Evolutionary conservation across 1,140 invertebrate genomes (phyloP), one percentile per base, ranked within the genome.

Genomic region (Plutomurus gul): DNA sequence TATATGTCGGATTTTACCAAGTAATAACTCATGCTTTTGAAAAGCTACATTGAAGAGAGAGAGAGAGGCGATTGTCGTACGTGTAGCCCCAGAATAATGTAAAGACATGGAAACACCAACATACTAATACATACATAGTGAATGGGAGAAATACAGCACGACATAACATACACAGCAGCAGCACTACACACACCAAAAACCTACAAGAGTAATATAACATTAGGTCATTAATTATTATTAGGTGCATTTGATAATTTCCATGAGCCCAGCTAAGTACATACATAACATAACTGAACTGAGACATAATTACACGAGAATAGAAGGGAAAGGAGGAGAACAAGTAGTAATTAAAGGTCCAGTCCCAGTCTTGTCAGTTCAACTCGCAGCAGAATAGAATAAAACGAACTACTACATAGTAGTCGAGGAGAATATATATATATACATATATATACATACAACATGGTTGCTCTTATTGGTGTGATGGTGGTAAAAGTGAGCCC

Each of bases 191-290:
- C 56, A 18, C 51, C 56, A 16, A 65, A 4, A 30, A 65, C 56
- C 30, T 65, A 65, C 30, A 65, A 49, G 13, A 30, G 36, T 27
- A 65, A 65, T 65, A 56, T 78, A 47, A 49, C 77, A 56, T 60
- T 25, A 70, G 27, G 75, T 70, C 56, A 65, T 77, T 77, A 77
- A 77, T 77, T 77, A 77, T 77, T 77, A 77, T 65, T 77, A 77
- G 74, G 78, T 73, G 51, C 40, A 73, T 75, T 65, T 60, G 37
- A 75, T 75, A 79, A 71, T 79, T 49, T 76, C 43, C 46, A 33
- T 74, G 33, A 60, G 75, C 47, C 49, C 47, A 65, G 56, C 75
- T 60, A 72, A 72, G 49, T 49, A 75, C 40, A 49, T 33, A 47
- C 40, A 65, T 65, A 65, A 36, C 56, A 65, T 65, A 65, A 65